Conservation (phyloP, 1,140 invertebrate species). For the Meloidogyne exigua region DNA sequence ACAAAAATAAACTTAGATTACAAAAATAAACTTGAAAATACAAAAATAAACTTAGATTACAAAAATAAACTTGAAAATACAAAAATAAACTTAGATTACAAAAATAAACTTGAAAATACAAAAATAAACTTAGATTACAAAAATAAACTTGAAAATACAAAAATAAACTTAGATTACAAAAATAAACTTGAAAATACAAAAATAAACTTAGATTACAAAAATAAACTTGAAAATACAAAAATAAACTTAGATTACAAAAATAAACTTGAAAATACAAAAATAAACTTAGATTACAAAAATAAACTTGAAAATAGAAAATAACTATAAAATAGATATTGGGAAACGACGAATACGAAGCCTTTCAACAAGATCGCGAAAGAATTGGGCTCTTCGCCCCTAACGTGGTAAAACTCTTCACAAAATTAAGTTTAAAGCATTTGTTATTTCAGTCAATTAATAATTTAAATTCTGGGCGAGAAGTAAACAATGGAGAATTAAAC, state of each 20-base stretch:
- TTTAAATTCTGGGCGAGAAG: not conserved
- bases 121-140: not conserved
- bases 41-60: no score
- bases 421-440: not conserved
- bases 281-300: not conserved
- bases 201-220: no score
- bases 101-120: conserved; percentile 2
- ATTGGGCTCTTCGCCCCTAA: conserved; percentile 31
- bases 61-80: no score
- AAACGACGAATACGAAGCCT: conserved; percentile 84
- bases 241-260: not conserved
- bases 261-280: not conserved
- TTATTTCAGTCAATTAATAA: not conserved
- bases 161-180: not conserved
- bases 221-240: no score
- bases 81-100: not conserved
- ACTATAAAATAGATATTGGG: conserved; percentile 65
- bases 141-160: not conserved
- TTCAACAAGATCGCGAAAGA: conserved; percentile 77
- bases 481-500: not conserved
- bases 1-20: not conserved
- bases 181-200: no score
- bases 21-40: not conserved
- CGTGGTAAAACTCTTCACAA: not conserved
- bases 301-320: not conserved